A percentile compares a stretch with the other conserved stretches of the same genome.
These are phyloP conservation scores for Spinus olivaceus DNA, from an alignment of 2,797 vertebrate genomes.

Conservation along the genomic window DNA sequence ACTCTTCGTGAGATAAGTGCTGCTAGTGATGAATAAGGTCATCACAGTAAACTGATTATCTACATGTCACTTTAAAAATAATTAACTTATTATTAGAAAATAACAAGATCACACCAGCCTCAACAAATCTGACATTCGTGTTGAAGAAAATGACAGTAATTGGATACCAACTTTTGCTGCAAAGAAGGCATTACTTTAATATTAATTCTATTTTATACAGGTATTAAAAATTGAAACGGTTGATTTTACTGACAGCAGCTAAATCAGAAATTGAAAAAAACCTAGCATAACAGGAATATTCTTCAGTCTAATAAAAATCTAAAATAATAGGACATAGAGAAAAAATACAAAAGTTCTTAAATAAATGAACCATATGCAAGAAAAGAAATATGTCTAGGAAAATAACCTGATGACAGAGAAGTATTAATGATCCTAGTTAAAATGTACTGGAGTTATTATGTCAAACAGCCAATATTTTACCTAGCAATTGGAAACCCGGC, in stretches of 20 bases:
- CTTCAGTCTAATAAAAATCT: background rate
- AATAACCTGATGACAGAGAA: constrained; percentile 12
- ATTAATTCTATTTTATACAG: background rate
- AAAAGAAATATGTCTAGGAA: background rate
- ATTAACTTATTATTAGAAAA: constrained; percentile 12
- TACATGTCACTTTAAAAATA: constrained; percentile 3
- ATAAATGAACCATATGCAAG: background rate
- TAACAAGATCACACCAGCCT: background rate
- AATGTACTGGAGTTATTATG: constrained; percentile 16
- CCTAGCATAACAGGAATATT: background rate
- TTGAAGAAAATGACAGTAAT: constrained; percentile 13
- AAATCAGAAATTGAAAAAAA: background rate
- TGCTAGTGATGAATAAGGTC: background rate
- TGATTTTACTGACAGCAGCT: background rate
- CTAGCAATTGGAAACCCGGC: background rate
- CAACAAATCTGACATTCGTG: background rate
- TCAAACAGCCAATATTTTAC: constrained; percentile 11
- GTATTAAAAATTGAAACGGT: background rate
- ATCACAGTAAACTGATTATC: background rate
- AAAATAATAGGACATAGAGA: background rate
- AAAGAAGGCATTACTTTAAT: background rate
- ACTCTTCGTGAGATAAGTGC: background rate
- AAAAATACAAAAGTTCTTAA: background rate
- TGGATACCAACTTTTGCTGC: background rate
- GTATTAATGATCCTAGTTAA: constrained; percentile 42